Percentiles rank a stretch among this genome's conserved stretches.
Conservation (phyloP, 2,113 vertebrate species). For the Paratilapia polleni region DNA sequence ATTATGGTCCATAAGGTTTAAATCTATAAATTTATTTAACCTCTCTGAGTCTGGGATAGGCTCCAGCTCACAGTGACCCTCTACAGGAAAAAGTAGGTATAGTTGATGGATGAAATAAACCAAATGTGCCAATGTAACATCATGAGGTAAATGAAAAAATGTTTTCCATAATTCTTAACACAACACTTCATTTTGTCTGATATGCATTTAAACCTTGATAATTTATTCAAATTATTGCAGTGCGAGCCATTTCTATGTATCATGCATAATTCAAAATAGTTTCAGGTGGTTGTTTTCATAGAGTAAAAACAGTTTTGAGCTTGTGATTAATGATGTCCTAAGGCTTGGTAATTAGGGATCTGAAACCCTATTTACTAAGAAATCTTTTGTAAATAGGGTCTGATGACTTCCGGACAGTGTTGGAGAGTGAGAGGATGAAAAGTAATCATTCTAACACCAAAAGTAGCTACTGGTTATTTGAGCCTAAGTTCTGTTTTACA, state of each 20-base stretch:
- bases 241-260: constrained; percentile 42
- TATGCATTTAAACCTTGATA: constrained; percentile 13
- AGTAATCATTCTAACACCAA: constrained; percentile 28
- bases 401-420: constrained; percentile 20
- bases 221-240: constrained; percentile 55
- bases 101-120: neutral
- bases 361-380: constrained; percentile 4
- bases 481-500: constrained; percentile 10
- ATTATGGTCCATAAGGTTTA: neutral
- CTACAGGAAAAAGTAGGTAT: neutral
- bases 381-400: constrained; percentile 39
- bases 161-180: constrained; percentile 34
- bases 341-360: constrained; percentile 54
- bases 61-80: neutral
- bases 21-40: neutral
- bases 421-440: neutral
- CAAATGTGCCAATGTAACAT: constrained; percentile 2
- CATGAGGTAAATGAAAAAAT: neutral
- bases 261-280: constrained; percentile 68
- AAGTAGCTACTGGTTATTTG: constrained; percentile 7
- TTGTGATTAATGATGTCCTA: constrained; percentile 57
- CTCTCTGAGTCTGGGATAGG: neutral
- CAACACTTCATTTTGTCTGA: constrained; percentile 39
- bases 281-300: constrained; percentile 65
- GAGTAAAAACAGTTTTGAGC: constrained; percentile 58